A percentile compares a stretch with the other conserved stretches of the same genome.
Conservation (phyloP, 2,797 vertebrate species). For the Pipistrellus nathusii region DNA sequence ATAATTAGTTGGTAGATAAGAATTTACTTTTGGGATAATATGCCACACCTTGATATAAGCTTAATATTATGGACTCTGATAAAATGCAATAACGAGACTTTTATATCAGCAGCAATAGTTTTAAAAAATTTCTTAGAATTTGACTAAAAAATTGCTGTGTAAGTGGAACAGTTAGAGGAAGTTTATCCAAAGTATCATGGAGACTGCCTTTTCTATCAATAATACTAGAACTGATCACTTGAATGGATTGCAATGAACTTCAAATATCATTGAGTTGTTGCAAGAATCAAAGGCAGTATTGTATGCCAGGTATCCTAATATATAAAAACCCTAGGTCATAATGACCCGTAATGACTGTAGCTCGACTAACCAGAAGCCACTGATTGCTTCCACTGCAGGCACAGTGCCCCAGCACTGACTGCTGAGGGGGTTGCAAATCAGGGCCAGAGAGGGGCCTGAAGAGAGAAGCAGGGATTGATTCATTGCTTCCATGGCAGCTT, state of each 20-base stretch:
- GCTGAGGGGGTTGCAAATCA: too few species aligned
- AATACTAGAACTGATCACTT: background rate
- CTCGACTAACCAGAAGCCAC: too few species aligned
- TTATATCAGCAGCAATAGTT: background rate
- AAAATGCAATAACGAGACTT: background rate
- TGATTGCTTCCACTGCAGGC: too few species aligned
- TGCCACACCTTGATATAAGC: background rate
- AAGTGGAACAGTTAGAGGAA: background rate
- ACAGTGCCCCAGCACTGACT: too few species aligned
- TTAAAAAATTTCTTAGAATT: background rate
- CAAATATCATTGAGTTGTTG: background rate
- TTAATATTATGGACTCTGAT: background rate
- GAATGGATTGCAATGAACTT: background rate
- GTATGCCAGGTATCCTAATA: background rate
- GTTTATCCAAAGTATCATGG: background rate
- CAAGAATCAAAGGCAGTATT: background rate
- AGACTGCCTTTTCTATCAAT: background rate
- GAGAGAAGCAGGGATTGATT: too few species aligned
- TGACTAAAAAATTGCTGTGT: background rate
- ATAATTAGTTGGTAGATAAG: background rate
- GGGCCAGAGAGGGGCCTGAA: too few species aligned
- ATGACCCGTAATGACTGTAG: too few species aligned
- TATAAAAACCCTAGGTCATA: background rate
- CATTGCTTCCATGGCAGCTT: too few species aligned
- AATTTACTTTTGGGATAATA: constrained; percentile 15